phyloP scores from a whole-genome alignment of 92 coral and sea anemone genomes.

The Porites rus region DNA sequence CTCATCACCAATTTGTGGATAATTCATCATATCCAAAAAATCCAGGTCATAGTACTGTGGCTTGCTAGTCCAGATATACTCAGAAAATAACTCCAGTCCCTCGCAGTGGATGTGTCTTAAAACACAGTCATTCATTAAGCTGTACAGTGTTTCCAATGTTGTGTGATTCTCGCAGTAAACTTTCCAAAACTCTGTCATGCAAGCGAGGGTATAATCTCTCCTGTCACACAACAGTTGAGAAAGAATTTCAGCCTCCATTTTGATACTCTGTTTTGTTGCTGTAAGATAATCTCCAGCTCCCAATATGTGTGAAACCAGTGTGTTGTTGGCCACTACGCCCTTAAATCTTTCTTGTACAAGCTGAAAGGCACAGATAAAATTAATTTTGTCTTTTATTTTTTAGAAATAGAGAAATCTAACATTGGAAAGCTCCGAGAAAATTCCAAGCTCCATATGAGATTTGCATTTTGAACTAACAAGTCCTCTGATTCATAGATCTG shows the following conservation, averaged over 20 bases:
- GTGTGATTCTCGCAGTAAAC: slow-evolving; percentile 8
- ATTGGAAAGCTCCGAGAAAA: too few relatives aligned
- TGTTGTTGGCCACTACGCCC: slow-evolving; percentile 20
- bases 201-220: slow-evolving; percentile 22
- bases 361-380: slow-evolving; percentile 7
- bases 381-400: too few relatives aligned
- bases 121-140: slow-evolving; percentile 20
- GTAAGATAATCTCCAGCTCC: slow-evolving; percentile 31
- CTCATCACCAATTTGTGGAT: slow-evolving; percentile 62
- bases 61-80: slow-evolving; percentile 41
- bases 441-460: too few relatives aligned
- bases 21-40: slow-evolving; percentile 19
- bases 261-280: slow-evolving; percentile 22
- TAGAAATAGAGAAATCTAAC: too few relatives aligned
- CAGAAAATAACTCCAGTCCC: slow-evolving; percentile 44
- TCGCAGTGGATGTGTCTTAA: slow-evolving; percentile 21
- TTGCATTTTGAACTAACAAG: too few relatives aligned
- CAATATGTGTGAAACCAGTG: slow-evolving; percentile 27
- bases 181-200: slow-evolving; percentile 31
- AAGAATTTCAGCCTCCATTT: slow-evolving; percentile 35
- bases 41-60: slow-evolving; percentile 21
- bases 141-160: slow-evolving; percentile 31
- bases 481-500: too few relatives aligned
- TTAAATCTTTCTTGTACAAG: slow-evolving; percentile 32
- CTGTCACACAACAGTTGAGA: slow-evolving; percentile 20